Evolutionary conservation across 1,140 invertebrate genomes (phyloP), one percentile per base, ranked within the genome.

Genomic region (Metaphire vulgaris): DNA sequence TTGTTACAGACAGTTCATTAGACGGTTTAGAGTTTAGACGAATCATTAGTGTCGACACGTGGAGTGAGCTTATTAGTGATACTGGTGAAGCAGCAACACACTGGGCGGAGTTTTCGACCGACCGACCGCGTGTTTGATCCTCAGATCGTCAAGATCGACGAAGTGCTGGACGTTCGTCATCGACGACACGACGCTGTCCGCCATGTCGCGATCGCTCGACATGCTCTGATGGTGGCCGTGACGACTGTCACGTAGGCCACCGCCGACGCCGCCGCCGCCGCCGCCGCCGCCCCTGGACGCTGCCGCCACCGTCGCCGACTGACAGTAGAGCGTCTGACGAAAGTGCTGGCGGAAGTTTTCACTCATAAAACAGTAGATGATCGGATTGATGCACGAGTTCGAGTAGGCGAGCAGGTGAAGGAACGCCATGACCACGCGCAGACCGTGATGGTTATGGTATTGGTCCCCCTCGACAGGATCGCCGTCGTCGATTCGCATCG

Each of bases 331-430:
- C 56, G 74, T 75, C 65, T 31, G 1, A 21, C 30, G 67, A 33
- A 75, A 75, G 31, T 69, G 74, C 66, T 75, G 56, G 33, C 70
- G 77, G 70, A 77, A 77, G 28, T 34, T 74, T 12, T 74, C 71
- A 33, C 72, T 77, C 14, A 77, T 21, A 56, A 77, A 77, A 1
- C 71, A 74, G 56, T 77, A 77, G n/a, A 77, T 16, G 30, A 66
- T 32, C 2, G 76, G 76, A 65, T 77, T 77, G 33, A 74, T 66
- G 71, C 76, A 77, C 1, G 31, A 72, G 71, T 77, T 77, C 56
- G 29, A 33, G 70, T 77, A 77, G 56, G 65, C 76, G 21, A 73
- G n/a, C 69, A 76, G 75, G 16, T 76, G 75, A 33, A 76, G 41
- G 34, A 72, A 56, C 2, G 75, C 75, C 30, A 41, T 28, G 16